Conservation (phyloP, 2,888 invertebrate genomes). For the Sminthurinus aureus region DNA sequence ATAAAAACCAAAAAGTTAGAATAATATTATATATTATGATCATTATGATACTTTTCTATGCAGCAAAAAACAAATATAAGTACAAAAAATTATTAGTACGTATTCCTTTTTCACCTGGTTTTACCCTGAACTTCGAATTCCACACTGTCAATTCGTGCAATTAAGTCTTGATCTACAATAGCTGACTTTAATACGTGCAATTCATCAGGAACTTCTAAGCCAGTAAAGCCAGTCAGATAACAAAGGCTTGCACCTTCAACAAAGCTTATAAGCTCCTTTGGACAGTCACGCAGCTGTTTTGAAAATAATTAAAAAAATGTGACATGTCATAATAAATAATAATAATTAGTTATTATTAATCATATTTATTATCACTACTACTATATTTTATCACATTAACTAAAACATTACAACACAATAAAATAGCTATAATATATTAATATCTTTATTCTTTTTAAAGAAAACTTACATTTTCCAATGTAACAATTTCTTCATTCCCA, state of each 20-base stretch:
- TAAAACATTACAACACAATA: too few species aligned
- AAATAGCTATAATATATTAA: too few species aligned
- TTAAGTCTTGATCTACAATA: neutral
- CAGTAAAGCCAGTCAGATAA: neutral
- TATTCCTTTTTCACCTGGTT: neutral
- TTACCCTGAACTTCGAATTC: neutral
- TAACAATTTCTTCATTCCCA: neutral
- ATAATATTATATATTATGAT: too few species aligned
- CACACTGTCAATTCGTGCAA: neutral
- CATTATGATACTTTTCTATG: too few species aligned
- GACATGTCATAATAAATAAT: too few species aligned
- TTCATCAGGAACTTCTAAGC: neutral
- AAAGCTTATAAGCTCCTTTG: neutral
- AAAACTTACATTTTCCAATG: neutral
- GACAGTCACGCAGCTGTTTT: neutral
- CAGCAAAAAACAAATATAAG: too few species aligned
- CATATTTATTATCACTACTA: too few species aligned
- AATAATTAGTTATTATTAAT: too few species aligned
- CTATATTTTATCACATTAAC: too few species aligned
- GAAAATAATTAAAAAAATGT: too few species aligned
- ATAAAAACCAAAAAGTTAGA: too few species aligned
- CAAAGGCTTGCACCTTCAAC: neutral
- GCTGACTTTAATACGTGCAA: neutral
- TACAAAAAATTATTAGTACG: too few species aligned
- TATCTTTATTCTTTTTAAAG: neutral